phyloP scores from a whole-genome alignment of 2,888 invertebrate species.

The Coleophora deauratella region DNA sequence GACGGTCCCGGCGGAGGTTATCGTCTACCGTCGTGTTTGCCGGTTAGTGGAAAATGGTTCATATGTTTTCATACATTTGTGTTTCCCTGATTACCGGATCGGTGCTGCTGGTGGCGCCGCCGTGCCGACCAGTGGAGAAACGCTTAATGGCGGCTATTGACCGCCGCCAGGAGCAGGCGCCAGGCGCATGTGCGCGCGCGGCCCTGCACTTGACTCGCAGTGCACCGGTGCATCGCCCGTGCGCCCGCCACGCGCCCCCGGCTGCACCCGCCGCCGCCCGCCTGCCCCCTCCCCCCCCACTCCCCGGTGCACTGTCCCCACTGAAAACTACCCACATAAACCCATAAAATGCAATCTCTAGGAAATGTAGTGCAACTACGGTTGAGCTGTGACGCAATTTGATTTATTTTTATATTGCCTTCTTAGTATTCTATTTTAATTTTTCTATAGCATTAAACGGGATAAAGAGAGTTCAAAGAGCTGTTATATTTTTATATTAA shows the following conservation, averaged over 20 bases:
- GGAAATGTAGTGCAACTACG: conserved; percentile 15
- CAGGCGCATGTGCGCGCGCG: conserved; percentile 54
- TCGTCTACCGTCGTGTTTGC: too few species aligned
- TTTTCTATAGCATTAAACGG: too few species aligned
- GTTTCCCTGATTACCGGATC: too few species aligned
- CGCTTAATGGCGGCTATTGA: conserved; percentile 47
- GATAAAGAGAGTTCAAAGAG: too few species aligned
- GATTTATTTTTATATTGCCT: background rate
- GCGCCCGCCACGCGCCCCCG: conserved; percentile 29
- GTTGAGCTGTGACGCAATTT: conserved; percentile 7
- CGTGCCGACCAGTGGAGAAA: too few species aligned
- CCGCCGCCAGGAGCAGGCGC: conserved; percentile 23
- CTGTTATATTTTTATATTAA: too few species aligned
- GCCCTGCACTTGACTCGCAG: conserved; percentile 64
- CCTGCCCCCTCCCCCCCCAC: conserved; percentile 18
- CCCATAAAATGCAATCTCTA: conserved; percentile 31
- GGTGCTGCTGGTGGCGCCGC: too few species aligned
- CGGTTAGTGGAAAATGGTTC: too few species aligned
- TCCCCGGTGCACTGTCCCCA: conserved; percentile 13
- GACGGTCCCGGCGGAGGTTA: too few species aligned
- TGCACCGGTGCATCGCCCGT: conserved; percentile 54
- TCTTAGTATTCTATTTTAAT: background rate
- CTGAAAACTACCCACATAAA: conserved; percentile 22
- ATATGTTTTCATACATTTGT: too few species aligned
- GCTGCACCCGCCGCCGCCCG: conserved; percentile 19